These are phyloP conservation scores for Polymixis flavicincta DNA, from an alignment of 2,888 invertebrate species.

Conservation along the genomic window DNA sequence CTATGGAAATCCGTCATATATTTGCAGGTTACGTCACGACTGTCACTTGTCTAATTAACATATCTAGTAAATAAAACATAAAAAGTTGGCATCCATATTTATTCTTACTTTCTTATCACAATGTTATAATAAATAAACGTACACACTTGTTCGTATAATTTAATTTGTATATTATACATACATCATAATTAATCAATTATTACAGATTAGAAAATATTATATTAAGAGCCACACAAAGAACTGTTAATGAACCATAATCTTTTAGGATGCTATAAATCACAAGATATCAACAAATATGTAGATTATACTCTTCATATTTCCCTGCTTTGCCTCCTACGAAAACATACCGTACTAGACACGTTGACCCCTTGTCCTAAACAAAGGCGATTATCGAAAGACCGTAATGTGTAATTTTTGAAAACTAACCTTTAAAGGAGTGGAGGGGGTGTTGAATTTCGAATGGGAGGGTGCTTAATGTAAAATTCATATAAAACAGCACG, in stretches of 20 bases:
- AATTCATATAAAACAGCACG: background rate
- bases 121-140: slow-evolving; percentile 62
- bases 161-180: slow-evolving; percentile 62
- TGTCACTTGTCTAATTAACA: background rate
- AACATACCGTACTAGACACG: background rate
- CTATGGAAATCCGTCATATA: no score
- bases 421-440: background rate
- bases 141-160: slow-evolving; percentile 60
- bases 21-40: background rate
- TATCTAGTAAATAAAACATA: slow-evolving; percentile 29
- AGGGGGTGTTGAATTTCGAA: background rate
- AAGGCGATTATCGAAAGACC: background rate
- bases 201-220: slow-evolving; percentile 42
- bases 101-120: slow-evolving; percentile 64
- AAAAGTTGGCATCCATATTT: slow-evolving; percentile 57
- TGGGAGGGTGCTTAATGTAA: no score
- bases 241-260: slow-evolving; percentile 34
- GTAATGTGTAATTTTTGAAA: background rate
- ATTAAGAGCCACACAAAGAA: background rate
- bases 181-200: slow-evolving; percentile 47
- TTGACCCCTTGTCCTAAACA: background rate
- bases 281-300: background rate
- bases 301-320: background rate
- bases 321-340: background rate
- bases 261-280: background rate